Evolutionary conservation across 2,888 invertebrate genomes (phyloP).

Genomic region (Parapristionchus giblindavisi): DNA sequence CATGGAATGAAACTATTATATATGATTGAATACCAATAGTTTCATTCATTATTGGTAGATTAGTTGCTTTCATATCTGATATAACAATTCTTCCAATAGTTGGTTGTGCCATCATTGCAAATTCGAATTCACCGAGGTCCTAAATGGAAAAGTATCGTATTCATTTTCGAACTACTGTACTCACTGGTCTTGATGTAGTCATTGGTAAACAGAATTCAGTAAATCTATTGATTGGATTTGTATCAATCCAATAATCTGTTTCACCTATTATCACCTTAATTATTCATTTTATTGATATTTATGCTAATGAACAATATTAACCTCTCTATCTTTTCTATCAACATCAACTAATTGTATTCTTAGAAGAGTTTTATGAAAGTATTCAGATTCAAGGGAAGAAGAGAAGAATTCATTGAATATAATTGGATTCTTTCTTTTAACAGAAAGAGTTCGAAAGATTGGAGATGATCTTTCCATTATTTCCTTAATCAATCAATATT

Average conservation of each 20-base stretch:
- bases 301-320: too few species aligned
- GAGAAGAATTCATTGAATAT: slow-evolving; percentile 36
- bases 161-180: background rate
- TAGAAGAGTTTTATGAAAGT: slow-evolving; percentile 23
- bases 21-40: background rate
- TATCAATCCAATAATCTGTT: slow-evolving; percentile 34
- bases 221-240: slow-evolving; percentile 31
- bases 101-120: slow-evolving; percentile 32
- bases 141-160: background rate
- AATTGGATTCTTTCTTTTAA: slow-evolving; percentile 17
- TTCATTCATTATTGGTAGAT: slow-evolving; percentile 3
- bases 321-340: slow-evolving; percentile 19
- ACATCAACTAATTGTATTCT: slow-evolving; percentile 32
- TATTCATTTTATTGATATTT: background rate
- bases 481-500: background rate
- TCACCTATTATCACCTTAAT: slow-evolving; percentile 20
- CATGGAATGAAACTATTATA: background rate
- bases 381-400: background rate
- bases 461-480: slow-evolving; percentile 1
- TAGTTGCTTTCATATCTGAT: slow-evolving; percentile 18
- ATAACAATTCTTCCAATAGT: slow-evolving; percentile 25
- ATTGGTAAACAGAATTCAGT: slow-evolving; percentile 31
- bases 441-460: slow-evolving; percentile 16
- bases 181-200: slow-evolving; percentile 23
- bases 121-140: slow-evolving; percentile 39